Evolutionary conservation across 2,797 vertebrate species (phyloP), one percentile per base, ranked within the genome.

Genomic region (Hylomyscus alleni): DNA sequence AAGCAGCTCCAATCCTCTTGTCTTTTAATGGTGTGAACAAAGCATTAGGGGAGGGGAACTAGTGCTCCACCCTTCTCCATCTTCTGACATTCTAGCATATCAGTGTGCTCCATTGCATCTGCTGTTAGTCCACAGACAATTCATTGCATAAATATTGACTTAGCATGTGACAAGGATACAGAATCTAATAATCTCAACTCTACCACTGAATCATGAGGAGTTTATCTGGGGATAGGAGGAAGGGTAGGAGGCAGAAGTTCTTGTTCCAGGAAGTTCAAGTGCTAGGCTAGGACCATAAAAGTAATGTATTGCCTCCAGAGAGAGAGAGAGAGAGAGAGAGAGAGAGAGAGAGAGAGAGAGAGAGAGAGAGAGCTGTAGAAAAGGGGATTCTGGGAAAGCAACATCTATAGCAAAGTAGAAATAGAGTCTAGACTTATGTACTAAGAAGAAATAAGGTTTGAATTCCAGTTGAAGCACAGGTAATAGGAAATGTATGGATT

Each of bases 161-260:
- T 26, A 96, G 31, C 29, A 94, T 84, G 65, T 52, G 58, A 24
- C 13, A 4, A 11, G 34, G 60, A 22, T 13, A 73, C 37, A 52
- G 34, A 15, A 80, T 76, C 87, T 8, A 95, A 80, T 83, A 91
- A 24, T 95, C 90, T 91, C 87, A 94, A 15, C 24, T 89, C 60
- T 52, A 20, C n/a, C 89, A 15, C n/a, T 52, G 29, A 73, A 84
- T 54, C 29, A 80, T 80, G 3, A 80, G 58, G 91, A 26, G 82
- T 56, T 85, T 31, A 56, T 34, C 62, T 89, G 19, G 20, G 37
- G 31, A 12, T 14, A 37, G 37, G 10, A 69, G 7, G 60, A 75
- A 24, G 37, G 65, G 20, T 50, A 90, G 20, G 34, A n/a, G 60
- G 12, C 34, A 19, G 13, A 22, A 88, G 77, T 80, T 24, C 1